Base-by-base conservation (phyloP, 2,113 vertebrate species). In the Macroglossus sobrinus region DNA sequence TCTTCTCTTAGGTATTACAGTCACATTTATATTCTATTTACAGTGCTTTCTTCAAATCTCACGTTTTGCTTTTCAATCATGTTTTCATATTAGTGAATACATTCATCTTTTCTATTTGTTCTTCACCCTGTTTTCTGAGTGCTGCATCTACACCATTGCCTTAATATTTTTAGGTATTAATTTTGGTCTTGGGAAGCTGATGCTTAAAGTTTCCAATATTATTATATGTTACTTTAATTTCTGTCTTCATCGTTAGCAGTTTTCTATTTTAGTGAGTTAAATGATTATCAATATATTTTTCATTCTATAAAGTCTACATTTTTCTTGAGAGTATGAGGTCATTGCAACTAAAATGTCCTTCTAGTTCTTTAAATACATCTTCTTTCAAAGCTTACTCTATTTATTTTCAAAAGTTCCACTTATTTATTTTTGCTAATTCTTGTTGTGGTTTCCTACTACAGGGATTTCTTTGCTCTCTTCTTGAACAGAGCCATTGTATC, bases 1-100 rank as follows among this genome's bases (percentile, higher is more conserved):
- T 95, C 63, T 95, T 96, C 43, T 95, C n/a, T 78, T 79, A 85
- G 18, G 50, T 85, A 15, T 88, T 93, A 1, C 30, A 80, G 55
- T 50, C 74, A 50, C 4, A 18, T 86, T 94, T 97, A 63, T 72
- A 12, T 57, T 72, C 30, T 38, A 80, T 30, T 22, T 75, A 7
- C 4, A 45, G 8, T 33, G 11, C 50, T 94, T 89, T 15, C 61
- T 43, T 78, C 50, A 53, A 72, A 40, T n/a, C n/a, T 12, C 30
- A 47, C 55, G 11, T 18, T 82, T 75, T 90, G 12, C 15, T 86
- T 28, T 88, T 24, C 30, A 72, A 45, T 89, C 3, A 3, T 43
- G 57, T 57, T 38, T 45, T n/a, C 14, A 33, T 57, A 30, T 14
- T 64, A 6, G 19, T 84, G 26, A 55, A 71, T 64, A 30, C 1